A percentile compares a stretch with the other conserved stretches of the same genome.
These are phyloP conservation scores for Caretta caretta DNA, from an alignment of 2,113 vertebrate species.

Conservation along the genomic window DNA sequence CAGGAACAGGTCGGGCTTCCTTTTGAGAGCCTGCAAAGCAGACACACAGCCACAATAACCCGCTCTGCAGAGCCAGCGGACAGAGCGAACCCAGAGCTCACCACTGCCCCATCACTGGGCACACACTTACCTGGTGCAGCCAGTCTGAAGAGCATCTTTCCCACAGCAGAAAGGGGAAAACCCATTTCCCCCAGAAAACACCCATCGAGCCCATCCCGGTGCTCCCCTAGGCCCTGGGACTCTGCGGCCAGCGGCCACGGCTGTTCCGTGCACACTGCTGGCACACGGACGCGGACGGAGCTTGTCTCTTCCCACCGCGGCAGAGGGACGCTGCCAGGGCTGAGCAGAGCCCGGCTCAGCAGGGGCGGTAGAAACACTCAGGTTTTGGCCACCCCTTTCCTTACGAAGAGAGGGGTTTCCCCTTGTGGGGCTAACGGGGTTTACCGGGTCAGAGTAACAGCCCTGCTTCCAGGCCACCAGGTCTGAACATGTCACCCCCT, in stretches of 20 bases:
- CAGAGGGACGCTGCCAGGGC: not conserved
- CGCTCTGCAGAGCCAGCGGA: not conserved
- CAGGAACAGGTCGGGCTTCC: conserved; percentile 98
- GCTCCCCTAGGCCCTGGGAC: no score
- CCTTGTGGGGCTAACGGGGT: no score
- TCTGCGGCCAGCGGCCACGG: not conserved
- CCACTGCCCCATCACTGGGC: conserved; percentile 39
- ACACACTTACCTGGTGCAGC: conserved; percentile 73
- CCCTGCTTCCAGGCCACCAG: not conserved
- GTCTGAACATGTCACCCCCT: not conserved
- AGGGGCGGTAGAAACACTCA: not conserved
- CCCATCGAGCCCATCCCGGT: conserved; percentile 49
- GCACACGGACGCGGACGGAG: not conserved
- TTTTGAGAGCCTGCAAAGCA: conserved; percentile 96
- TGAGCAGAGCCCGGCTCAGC: not conserved
- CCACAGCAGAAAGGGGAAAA: conserved; percentile 53
- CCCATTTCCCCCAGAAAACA: conserved; percentile 10
- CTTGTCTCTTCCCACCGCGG: not conserved
- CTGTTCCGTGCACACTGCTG: not conserved
- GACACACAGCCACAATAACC: conserved; percentile 79
- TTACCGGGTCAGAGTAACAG: not conserved
- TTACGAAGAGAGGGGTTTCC: no score
- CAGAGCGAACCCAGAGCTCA: not conserved
- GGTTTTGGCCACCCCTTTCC: no score
- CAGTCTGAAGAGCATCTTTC: not conserved